A percentile compares a stretch with the other conserved stretches of the same genome.
phyloP scores from a whole-genome alignment of 2,888 invertebrate genomes.

The Teleogryllus oceanicus region DNA sequence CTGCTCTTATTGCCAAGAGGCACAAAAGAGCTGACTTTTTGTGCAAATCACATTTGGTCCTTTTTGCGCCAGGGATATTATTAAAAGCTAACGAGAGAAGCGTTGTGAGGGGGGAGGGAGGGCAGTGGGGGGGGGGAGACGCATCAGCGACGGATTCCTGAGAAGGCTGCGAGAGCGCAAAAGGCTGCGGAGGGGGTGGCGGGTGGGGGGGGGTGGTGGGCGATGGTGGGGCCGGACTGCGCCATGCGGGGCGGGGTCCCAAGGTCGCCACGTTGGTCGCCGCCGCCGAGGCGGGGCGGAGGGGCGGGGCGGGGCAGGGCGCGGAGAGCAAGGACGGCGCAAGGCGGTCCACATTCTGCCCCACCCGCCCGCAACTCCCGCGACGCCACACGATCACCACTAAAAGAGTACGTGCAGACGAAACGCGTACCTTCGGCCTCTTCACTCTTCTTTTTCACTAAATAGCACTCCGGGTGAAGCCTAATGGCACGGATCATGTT shows the following conservation, averaged over 20 bases:
- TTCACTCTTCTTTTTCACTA: too few species aligned
- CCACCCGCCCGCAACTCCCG: not conserved
- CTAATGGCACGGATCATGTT: too few species aligned
- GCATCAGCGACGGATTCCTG: not conserved
- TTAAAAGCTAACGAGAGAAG: too few species aligned
- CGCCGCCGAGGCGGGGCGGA: not conserved
- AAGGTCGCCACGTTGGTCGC: not conserved
- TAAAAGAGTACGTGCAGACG: not conserved
- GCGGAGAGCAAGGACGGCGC: not conserved
- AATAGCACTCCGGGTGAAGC: too few species aligned
- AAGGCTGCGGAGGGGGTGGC: not conserved
- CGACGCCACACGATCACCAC: not conserved
- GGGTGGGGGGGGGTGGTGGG: not conserved
- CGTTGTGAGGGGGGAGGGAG: too few species aligned
- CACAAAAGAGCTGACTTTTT: too few species aligned
- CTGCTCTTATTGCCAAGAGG: too few species aligned
- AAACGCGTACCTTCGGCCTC: too few species aligned
- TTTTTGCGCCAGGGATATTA: too few species aligned
- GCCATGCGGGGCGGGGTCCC: not conserved
- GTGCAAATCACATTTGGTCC: too few species aligned
- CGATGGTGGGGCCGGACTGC: not conserved
- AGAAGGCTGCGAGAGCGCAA: not conserved
- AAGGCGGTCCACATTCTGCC: constrained; percentile 9
- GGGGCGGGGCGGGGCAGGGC: not conserved
- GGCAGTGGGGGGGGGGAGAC: too few species aligned